Evolutionary conservation across 2,888 invertebrate species (phyloP).

Genomic region (Ichneumon xanthorius): DNA sequence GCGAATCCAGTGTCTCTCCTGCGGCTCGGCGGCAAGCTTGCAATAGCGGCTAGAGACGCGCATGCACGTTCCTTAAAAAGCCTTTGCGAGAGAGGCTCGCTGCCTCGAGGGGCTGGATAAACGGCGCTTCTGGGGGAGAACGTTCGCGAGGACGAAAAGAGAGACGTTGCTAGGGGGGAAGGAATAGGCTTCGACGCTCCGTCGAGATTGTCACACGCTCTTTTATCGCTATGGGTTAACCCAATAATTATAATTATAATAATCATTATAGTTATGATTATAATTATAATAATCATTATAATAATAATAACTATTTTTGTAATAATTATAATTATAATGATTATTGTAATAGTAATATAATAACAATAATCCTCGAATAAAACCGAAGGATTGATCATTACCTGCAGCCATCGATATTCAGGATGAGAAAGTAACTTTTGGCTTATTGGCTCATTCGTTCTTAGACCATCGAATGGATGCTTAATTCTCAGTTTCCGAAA

Average conservation of each 20-base stretch:
- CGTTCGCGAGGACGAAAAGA: constrained; percentile 26
- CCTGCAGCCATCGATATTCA: not conserved
- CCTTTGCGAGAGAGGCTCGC: constrained; percentile 28
- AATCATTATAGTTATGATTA: no score
- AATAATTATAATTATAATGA: not conserved
- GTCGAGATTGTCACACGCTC: not conserved
- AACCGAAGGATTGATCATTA: not conserved
- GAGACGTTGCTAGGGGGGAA: not conserved
- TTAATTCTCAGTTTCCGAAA: no score
- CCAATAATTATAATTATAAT: not conserved
- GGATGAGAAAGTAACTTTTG: constrained; percentile 36
- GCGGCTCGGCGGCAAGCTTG: constrained; percentile 53
- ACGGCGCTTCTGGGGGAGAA: constrained; percentile 12
- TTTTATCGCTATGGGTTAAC: not conserved
- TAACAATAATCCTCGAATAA: not conserved
- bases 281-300: no score
- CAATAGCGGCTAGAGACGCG: constrained; percentile 53
- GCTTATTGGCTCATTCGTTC: not conserved
- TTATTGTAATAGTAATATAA: no score
- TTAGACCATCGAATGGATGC: no score
- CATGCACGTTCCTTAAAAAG: constrained; percentile 62
- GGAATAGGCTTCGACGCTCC: not conserved
- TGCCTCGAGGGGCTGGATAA: constrained; percentile 6
- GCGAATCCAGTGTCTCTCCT: constrained; percentile 40
- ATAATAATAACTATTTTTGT: not conserved